Conservation (phyloP, 2,113 vertebrate species). For the Excalfactoria chinensis region DNA sequence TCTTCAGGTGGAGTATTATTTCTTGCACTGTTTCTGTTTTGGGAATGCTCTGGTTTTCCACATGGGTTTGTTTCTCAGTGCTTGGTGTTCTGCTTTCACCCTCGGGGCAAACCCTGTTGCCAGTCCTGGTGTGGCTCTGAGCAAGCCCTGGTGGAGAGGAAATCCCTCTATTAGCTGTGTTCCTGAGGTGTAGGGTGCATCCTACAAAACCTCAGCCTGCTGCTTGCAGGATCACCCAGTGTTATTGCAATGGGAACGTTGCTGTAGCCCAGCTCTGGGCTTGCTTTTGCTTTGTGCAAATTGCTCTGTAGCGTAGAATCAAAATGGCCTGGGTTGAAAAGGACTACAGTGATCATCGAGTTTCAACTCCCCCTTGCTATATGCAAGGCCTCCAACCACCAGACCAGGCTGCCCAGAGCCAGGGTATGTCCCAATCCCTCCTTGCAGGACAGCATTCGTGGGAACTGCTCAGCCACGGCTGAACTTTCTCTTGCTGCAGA, state of each 20-base stretch:
- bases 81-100: not conserved
- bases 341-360: too few relatives aligned
- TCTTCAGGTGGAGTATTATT: not conserved
- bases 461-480: not conserved
- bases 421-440: not conserved
- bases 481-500: slow-evolving; percentile 12
- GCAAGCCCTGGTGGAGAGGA: not conserved
- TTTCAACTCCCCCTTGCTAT: too few relatives aligned
- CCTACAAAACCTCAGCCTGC: not conserved
- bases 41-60: rapidly evolving
- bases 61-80: not conserved
- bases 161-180: not conserved
- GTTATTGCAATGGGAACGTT: not conserved
- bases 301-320: too few relatives aligned
- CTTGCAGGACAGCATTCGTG: not conserved
- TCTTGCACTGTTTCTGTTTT: not conserved
- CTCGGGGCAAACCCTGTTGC: not conserved
- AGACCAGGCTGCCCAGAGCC: too few relatives aligned
- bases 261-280: not conserved
- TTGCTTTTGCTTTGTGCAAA: too few relatives aligned
- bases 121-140: not conserved
- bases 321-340: too few relatives aligned
- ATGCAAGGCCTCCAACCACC: too few relatives aligned
- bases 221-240: not conserved
- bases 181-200: not conserved